Conservation (phyloP, 1,140 invertebrate species). For the Ylistrum balloti region DNA sequence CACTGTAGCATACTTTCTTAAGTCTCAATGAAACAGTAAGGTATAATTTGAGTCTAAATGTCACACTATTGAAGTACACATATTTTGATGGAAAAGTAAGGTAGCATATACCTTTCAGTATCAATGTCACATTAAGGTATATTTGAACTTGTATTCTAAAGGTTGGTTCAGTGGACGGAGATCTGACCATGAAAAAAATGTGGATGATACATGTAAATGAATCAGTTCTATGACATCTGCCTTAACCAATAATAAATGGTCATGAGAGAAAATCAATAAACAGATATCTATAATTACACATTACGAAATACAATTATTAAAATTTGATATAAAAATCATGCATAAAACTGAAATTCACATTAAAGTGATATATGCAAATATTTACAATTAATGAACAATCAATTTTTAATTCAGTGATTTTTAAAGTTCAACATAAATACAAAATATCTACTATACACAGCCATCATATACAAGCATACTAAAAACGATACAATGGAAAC, state of each 20-base stretch:
- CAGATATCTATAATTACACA: background rate
- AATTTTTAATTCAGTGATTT: background rate
- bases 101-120: background rate
- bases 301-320: background rate
- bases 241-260: background rate
- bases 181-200: background rate
- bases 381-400: background rate
- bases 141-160: background rate
- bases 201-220: background rate
- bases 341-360: background rate
- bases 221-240: background rate
- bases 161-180: background rate
- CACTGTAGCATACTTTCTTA: too few relatives aligned
- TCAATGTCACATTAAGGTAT: background rate
- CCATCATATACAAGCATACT: background rate
- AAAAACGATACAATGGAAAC: background rate
- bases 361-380: background rate
- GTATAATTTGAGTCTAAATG: too few relatives aligned
- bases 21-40: too few relatives aligned
- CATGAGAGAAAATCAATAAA: background rate
- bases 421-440: background rate
- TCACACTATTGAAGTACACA: too few relatives aligned
- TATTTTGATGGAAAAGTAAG: too few relatives aligned
- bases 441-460: background rate
- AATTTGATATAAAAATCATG: background rate